Percentiles rank a stretch among this genome's conserved stretches.
These are phyloP conservation scores for Apantesis nais DNA, from an alignment of 2,888 invertebrate species.

Conservation along the genomic window DNA sequence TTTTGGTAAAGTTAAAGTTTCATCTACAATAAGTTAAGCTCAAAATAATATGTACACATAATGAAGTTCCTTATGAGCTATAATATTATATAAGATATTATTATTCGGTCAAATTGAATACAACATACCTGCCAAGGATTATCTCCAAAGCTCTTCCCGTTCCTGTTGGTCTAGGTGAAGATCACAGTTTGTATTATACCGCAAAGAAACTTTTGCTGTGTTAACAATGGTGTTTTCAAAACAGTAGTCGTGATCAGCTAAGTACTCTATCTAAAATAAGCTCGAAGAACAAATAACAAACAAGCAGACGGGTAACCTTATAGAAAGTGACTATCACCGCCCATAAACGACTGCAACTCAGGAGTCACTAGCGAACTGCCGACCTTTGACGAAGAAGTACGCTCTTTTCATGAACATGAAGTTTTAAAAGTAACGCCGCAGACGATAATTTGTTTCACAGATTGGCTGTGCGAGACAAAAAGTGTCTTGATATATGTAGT, in stretches of 20 bases:
- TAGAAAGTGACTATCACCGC: no score
- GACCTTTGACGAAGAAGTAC: no score
- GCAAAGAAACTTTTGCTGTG: conserved; percentile 63
- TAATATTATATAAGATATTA: neutral
- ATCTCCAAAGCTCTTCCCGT: conserved; percentile 87
- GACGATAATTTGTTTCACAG: no score
- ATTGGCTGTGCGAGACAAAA: no score
- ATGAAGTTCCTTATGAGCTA: conserved; percentile 85
- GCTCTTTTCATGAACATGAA: no score
- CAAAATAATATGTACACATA: conserved; percentile 30
- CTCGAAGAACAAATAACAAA: no score
- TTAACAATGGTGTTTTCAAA: conserved; percentile 59
- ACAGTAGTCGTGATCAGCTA: conserved; percentile 75
- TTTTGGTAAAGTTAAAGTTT: neutral
- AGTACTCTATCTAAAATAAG: conserved; percentile 63
- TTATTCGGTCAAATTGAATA: neutral
- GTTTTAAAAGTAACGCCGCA: no score
- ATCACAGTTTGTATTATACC: conserved; percentile 73
- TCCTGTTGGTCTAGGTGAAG: conserved; percentile 62
- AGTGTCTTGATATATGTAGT: no score
- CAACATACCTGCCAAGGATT: conserved; percentile 90
- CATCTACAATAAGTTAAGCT: neutral
- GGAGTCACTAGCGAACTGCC: no score
- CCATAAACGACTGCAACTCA: no score
- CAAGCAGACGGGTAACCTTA: no score